Percentiles rank a stretch among this genome's conserved stretches.
Conservation (phyloP, 1,140 invertebrate genomes). For the Leptinotarsa texana region DNA sequence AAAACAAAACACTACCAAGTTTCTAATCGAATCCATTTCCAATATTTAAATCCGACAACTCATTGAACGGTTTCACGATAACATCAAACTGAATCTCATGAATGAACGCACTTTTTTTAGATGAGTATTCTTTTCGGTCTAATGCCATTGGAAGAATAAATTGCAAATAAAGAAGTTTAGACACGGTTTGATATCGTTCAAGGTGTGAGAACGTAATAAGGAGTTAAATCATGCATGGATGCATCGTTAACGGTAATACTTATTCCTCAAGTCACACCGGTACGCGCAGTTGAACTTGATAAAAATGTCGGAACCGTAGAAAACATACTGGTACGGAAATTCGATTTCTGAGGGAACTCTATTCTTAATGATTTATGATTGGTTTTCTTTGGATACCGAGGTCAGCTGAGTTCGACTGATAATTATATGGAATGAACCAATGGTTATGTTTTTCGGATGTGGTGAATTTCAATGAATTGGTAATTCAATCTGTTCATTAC, state of each 20-base stretch:
- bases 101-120: slow-evolving; percentile 15
- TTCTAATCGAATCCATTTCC: slow-evolving; percentile 1
- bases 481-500: too few species aligned
- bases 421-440: too few species aligned
- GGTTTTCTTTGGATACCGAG: too few species aligned
- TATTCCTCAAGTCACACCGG: slow-evolving; percentile 21
- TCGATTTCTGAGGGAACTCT: not conserved
- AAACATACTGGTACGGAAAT: slow-evolving; percentile 3
- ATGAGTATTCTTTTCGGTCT: slow-evolving; percentile 19
- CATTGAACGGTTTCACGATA: not conserved
- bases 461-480: too few species aligned
- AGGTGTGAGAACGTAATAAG: slow-evolving; percentile 33
- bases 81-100: not conserved
- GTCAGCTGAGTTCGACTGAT: too few species aligned
- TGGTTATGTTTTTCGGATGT: too few species aligned
- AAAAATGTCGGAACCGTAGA: not conserved
- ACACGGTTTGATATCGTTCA: slow-evolving; percentile 33
- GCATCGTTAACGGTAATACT: slow-evolving; percentile 28
- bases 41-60: slow-evolving; percentile 1
- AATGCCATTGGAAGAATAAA: slow-evolving; percentile 19
- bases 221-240: slow-evolving; percentile 29
- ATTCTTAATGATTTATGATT: too few species aligned
- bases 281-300: slow-evolving; percentile 8
- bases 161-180: slow-evolving; percentile 24
- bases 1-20: not conserved